Evolutionary conservation across 2,113 vertebrate species (phyloP), one percentile per base, ranked within the genome.

Genomic region (Mastomys coucha): DNA sequence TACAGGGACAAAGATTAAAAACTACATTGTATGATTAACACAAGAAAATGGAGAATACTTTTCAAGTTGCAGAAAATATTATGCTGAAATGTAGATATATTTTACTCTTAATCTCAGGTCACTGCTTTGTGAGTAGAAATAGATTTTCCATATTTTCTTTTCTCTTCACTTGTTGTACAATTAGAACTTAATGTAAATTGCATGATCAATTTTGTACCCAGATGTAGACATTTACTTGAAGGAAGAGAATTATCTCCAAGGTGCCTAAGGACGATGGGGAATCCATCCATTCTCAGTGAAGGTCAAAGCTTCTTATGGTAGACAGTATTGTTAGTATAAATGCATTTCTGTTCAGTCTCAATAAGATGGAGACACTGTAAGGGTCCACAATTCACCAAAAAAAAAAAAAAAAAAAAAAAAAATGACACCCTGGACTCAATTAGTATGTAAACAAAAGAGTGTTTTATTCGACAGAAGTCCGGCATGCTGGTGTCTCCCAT

Each of bases 61-160:
- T 85, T 90, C 5, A 92, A 92, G 69, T n/a, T 90, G 86, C 91
- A n/a, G 45, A 95, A 78, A 92, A 75, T 63, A 86, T 86, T 82
- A 6, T 75, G 1, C n/a, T 92, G 11, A 95, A 92, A 70, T 51
- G 36, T 33, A 53, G 0, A 0, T 42, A 7, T 63, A 20, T 3
- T 80, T 10, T 82, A 33, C 77, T 95, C 96, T 78, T 89, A 96
- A 82, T 91, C 7, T 6, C 67, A 51, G 69, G 94, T 98, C 60
- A 90, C 26, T 72, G 8, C 0, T 2, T 70, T 84, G 12, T 93
- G 65, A 93, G 20, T 72, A 93, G 67, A 87, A 94, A 72, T 10
- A 58, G 6, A 67, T 75, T 73, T 58, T 89, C 53, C 51, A 60
- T 13, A 26, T 42, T 56, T 75, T 91, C 10, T 24, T 28, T 89